Base-by-base conservation (phyloP, 2,888 invertebrate genomes). In the Cephus nigrinus region DNA sequence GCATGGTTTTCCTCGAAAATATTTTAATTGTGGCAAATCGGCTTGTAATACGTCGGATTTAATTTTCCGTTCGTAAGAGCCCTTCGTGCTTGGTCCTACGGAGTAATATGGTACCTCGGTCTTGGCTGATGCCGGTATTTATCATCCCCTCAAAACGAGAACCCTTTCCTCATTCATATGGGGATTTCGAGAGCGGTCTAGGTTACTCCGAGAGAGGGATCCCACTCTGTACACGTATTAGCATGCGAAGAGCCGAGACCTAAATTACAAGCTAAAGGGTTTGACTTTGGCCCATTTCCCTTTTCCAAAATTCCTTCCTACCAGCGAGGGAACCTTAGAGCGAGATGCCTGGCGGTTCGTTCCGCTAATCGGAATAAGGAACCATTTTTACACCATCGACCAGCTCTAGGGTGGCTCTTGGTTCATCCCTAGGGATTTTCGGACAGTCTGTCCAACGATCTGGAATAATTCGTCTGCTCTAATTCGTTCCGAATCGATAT, bases 131-230 rank as follows among this genome's bases (percentile, higher is more conserved):
- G 32, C 32, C n/a, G 31, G 71, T 71, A 71, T 71, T 71, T 72
- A 55, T 72, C 76, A 77, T 77, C 74, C 77, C 77, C 77, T 77
- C 68, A 77, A 74, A 74, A 74, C 77, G 69, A 77, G 55, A 69
- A 76, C 73, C 76, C 76, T 76, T 76, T 31, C 36, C 36, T 74
- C 36, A 33, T 33, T 31, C 71, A 71, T 33, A 33, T 33, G 71
- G 71, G 71, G 71, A 33, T 71, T 71, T 71, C 32, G 71, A 71
- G 71, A 31, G 71, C 31, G 71, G 71, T 32, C 32, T 71, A 15
- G 32, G 71, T 71, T 32, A 71, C 71, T 31, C 32, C 30, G 1
- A 71, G 55, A 31, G 71, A 71, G 71, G 71, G 71, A 71, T 31
- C 71, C 71, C 71, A 32, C 32, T 31, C 32, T 31, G 71, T 32